Percentiles rank a stretch among this genome's conserved stretches.
phyloP scores from a whole-genome alignment of 2,797 vertebrate genomes.

The Protosalanx chinensis region DNA sequence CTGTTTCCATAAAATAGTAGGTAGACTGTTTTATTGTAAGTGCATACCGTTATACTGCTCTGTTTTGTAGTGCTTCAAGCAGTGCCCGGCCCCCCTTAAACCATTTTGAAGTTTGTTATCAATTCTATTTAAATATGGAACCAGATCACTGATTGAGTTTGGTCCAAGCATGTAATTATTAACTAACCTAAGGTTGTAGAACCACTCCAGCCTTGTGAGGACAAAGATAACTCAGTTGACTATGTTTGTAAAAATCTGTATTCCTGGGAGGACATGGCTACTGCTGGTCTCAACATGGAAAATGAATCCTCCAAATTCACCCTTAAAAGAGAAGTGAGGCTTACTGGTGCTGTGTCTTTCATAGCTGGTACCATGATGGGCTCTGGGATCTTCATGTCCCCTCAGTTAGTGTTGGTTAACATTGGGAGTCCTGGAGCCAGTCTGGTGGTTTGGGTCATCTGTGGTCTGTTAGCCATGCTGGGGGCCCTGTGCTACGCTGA shows the following conservation, averaged over 20 bases:
- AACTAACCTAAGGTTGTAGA: slow-evolving; percentile 9
- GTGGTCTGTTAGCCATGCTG: too few species aligned
- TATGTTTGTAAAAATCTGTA: neutral
- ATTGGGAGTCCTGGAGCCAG: too few species aligned
- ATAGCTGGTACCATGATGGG: too few species aligned
- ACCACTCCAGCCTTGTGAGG: neutral
- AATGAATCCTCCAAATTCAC: slow-evolving; percentile 46
- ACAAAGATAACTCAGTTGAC: neutral
- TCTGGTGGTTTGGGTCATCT: too few species aligned
- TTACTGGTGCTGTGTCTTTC: too few species aligned
- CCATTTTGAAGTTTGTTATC: neutral
- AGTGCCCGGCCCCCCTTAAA: neutral
- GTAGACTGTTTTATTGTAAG: neutral
- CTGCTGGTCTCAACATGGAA: slow-evolving; percentile 13
- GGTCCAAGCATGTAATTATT: slow-evolving; percentile 26
- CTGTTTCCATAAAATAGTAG: too few species aligned
- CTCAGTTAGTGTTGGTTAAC: too few species aligned
- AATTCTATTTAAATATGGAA: neutral
- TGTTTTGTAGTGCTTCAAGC: too few species aligned
- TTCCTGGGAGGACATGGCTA: neutral
- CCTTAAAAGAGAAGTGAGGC: slow-evolving; percentile 76
- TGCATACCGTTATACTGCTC: too few species aligned
- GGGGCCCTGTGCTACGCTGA: too few species aligned
- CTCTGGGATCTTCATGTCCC: too few species aligned
- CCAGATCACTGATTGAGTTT: neutral